phyloP scores from a whole-genome alignment of 2,113 vertebrate species.

The Callocephalon fimbriatum region DNA sequence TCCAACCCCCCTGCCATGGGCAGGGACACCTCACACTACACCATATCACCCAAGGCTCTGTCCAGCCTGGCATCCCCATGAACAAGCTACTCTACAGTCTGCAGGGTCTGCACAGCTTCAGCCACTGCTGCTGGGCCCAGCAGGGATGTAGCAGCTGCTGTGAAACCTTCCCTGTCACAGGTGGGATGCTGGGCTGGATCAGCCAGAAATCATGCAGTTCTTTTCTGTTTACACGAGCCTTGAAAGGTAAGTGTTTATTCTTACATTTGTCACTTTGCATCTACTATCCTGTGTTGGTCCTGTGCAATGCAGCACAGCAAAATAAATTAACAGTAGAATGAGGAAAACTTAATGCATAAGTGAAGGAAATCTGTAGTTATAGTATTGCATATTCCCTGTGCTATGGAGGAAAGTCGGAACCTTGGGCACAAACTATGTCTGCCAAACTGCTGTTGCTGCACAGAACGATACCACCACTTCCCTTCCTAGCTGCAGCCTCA shows the following conservation, averaged over 20 bases:
- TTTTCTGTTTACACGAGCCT: not conserved
- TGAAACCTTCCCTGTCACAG: fast-evolving
- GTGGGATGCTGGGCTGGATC: fast-evolving
- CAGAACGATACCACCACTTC: fast-evolving
- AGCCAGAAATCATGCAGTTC: fast-evolving
- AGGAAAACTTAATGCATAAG: not conserved
- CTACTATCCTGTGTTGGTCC: not conserved
- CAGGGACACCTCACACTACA: too few relatives aligned
- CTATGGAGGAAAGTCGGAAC: not conserved
- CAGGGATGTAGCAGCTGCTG: not conserved
- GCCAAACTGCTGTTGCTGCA: not conserved
- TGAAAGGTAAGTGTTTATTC: not conserved
- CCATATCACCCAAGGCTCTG: too few relatives aligned
- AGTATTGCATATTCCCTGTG: not conserved
- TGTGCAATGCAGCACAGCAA: not conserved
- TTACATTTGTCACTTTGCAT: not conserved
- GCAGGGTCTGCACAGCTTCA: not conserved
- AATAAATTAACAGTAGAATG: not conserved
- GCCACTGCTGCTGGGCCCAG: fast-evolving
- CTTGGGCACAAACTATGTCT: fast-evolving
- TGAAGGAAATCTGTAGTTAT: not conserved
- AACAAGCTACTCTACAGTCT: not conserved
- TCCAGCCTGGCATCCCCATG: too few relatives aligned
- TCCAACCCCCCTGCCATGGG: too few relatives aligned
- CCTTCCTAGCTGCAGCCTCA: not conserved